Percentiles rank a stretch among this genome's conserved stretches.
Conservation (phyloP, 2,888 invertebrate genomes). For the Platycheirus albimanus region DNA sequence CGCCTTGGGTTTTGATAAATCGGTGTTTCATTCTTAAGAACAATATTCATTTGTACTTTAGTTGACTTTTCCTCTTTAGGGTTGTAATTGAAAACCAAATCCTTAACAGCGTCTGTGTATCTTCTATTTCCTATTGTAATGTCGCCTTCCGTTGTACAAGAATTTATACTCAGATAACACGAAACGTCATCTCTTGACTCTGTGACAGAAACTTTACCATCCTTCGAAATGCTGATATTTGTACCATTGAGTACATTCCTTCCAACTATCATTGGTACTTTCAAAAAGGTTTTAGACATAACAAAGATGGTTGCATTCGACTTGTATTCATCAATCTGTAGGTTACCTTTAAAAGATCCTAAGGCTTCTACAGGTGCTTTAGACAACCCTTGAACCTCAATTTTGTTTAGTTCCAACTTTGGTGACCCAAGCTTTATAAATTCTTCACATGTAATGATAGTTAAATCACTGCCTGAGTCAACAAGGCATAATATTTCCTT, state of each 20-base stretch:
- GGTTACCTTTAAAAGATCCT: neutral
- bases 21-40: neutral
- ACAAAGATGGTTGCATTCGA: neutral
- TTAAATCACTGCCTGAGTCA: neutral
- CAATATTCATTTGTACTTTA: neutral
- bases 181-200: too few relatives aligned
- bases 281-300: neutral
- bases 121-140: too few relatives aligned
- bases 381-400: neutral
- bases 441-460: neutral
- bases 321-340: too few relatives aligned
- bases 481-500: neutral
- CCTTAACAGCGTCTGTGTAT: neutral
- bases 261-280: neutral
- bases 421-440: neutral
- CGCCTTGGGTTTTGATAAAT: neutral
- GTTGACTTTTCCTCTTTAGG: neutral
- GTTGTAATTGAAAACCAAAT: slow-evolving; percentile 1
- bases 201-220: neutral
- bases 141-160: too few relatives aligned
- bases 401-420: neutral
- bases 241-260: neutral
- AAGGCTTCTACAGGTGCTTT: neutral
- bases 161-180: too few relatives aligned
- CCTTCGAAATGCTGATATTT: neutral